Evolutionary conservation across 30 jellyfish, hydroid and myxozoan species (phyloP).

Genomic region (Morbakka virulenta): DNA sequence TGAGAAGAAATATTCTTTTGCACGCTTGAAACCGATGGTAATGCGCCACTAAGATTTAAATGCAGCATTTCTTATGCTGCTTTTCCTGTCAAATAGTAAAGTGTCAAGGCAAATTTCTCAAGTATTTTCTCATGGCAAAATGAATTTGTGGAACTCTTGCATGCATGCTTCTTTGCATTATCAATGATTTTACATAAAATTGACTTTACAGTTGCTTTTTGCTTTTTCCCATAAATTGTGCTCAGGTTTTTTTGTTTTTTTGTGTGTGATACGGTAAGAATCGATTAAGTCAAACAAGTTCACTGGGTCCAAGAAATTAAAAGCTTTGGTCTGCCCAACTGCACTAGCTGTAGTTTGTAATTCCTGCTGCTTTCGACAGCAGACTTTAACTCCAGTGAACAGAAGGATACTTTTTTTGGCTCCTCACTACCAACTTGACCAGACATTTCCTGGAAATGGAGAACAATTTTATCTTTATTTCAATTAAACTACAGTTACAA

Average conservation of each 20-base stretch:
- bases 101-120: background rate
- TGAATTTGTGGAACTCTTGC: background rate
- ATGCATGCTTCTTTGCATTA: constrained; percentile 1
- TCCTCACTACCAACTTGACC: background rate
- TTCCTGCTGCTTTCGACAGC: constrained; percentile 3
- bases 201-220: background rate
- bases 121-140: background rate
- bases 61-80: constrained; percentile 12
- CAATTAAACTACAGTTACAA: no score
- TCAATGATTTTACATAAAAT: background rate
- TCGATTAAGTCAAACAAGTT: background rate
- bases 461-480: no score
- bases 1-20: background rate
- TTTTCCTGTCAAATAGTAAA: background rate
- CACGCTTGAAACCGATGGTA: background rate
- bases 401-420: no score
- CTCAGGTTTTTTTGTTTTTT: background rate
- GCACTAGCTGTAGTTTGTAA: background rate
- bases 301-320: constrained; percentile 1
- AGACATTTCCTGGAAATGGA: background rate
- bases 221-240: background rate
- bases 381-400: no score
- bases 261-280: background rate
- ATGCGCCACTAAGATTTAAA: background rate
- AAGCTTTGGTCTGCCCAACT: background rate